These are phyloP conservation scores for Halichoeres trimaculatus DNA, from an alignment of 2,113 vertebrate species.

Conservation along the genomic window DNA sequence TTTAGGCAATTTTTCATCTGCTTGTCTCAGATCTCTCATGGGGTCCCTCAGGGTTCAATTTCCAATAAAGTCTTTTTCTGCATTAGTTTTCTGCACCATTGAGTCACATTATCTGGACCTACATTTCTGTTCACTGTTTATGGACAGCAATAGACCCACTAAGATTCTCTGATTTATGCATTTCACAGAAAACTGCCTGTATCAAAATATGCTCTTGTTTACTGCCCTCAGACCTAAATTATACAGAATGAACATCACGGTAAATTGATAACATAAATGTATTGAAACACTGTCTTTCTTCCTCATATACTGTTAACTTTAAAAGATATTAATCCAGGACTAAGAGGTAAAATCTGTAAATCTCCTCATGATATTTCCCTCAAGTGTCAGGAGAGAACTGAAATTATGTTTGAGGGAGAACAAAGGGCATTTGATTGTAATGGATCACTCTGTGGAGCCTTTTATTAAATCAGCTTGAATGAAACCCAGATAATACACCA, in stretches of 20 bases:
- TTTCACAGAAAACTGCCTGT: background rate
- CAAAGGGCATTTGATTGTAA: background rate
- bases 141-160: background rate
- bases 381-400: background rate
- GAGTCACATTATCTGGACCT: conserved; percentile 30
- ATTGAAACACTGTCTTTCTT: background rate
- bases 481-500: conserved; percentile 13
- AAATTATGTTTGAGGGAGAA: conserved; percentile 9
- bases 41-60: conserved; percentile 41
- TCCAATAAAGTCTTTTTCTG: conserved; percentile 36
- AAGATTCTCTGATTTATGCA: background rate
- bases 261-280: background rate
- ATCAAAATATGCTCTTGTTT: no score
- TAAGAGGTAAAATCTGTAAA: conserved; percentile 4
- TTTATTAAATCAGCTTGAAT: conserved; percentile 27
- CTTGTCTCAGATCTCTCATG: conserved; percentile 26
- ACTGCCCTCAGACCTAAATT: no score
- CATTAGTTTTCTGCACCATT: conserved; percentile 35
- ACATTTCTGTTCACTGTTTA: conserved; percentile 12
- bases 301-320: background rate
- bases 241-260: background rate
- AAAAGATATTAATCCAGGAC: background rate
- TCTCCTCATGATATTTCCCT: background rate
- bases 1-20: conserved; percentile 37
- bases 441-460: background rate